A percentile compares a stretch with the other conserved stretches of the same genome.
These are phyloP conservation scores for Ailurus styani DNA, from an alignment of 2,113 vertebrate species.

Conservation along the genomic window DNA sequence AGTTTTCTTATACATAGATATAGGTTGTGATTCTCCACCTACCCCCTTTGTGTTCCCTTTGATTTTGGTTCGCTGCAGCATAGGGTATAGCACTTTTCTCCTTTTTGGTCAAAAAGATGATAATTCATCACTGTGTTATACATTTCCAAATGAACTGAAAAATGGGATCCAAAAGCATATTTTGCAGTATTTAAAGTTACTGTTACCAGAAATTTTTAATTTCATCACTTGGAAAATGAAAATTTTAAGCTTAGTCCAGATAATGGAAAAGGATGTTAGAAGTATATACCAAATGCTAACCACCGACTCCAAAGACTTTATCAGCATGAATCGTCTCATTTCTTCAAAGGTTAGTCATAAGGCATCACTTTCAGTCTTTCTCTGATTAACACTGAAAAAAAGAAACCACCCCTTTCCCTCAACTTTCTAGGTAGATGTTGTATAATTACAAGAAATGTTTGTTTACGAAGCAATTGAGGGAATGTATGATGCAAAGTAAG, in stretches of 20 bases:
- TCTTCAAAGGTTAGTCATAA: constrained; percentile 66
- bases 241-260: background rate
- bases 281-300: background rate
- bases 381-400: constrained; percentile 66
- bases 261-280: background rate
- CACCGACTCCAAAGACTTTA: background rate
- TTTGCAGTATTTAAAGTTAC: background rate
- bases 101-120: constrained; percentile 4
- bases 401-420: constrained; percentile 43
- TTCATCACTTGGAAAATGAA: background rate
- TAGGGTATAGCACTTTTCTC: constrained; percentile 15
- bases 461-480: background rate
- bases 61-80: background rate
- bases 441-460: constrained; percentile 56
- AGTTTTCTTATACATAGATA: background rate
- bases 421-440: constrained; percentile 69
- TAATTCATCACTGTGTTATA: background rate
- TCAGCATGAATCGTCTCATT: constrained; percentile 1
- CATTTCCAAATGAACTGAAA: background rate
- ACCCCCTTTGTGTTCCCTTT: background rate
- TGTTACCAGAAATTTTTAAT: constrained; percentile 1
- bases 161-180: background rate
- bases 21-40: background rate
- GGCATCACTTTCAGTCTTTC: constrained; percentile 54
- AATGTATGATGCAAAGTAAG: background rate